Conservation (phyloP, 2,888 invertebrate species). For the Andrena haemorrhoa region DNA sequence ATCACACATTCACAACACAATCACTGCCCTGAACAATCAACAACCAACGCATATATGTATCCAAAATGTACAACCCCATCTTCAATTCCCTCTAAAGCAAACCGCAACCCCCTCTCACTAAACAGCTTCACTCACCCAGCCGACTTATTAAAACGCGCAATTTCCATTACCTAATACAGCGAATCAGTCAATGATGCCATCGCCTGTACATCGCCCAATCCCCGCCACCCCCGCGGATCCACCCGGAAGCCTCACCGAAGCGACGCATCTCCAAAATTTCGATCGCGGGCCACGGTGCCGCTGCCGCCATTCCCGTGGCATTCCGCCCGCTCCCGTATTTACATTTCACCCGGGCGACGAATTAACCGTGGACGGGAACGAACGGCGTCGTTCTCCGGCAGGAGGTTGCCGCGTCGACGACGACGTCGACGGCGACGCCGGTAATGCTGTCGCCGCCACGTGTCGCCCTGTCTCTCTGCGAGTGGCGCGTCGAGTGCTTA, state of each 20-base stretch:
- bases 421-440: constrained; percentile 31
- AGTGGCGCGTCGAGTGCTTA: constrained; percentile 78
- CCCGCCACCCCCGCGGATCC: background rate
- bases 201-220: background rate
- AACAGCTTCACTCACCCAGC: too few relatives aligned
- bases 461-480: constrained; percentile 54
- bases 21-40: too few relatives aligned
- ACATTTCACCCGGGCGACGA: constrained; percentile 41
- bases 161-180: too few relatives aligned
- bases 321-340: constrained; percentile 40
- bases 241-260: background rate
- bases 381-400: constrained; percentile 53
- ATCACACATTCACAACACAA: too few relatives aligned
- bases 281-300: background rate
- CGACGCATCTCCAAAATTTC: constrained; percentile 3
- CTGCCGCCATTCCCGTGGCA: constrained; percentile 9
- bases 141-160: too few relatives aligned
- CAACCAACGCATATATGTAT: too few relatives aligned
- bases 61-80: too few relatives aligned
- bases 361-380: constrained; percentile 37
- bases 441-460: constrained; percentile 58
- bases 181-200: too few relatives aligned
- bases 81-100: too few relatives aligned
- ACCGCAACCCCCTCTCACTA: too few relatives aligned
- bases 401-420: constrained; percentile 25